Conservation (phyloP, 2,797 vertebrate species). For the Tachyglossus aculeatus region DNA sequence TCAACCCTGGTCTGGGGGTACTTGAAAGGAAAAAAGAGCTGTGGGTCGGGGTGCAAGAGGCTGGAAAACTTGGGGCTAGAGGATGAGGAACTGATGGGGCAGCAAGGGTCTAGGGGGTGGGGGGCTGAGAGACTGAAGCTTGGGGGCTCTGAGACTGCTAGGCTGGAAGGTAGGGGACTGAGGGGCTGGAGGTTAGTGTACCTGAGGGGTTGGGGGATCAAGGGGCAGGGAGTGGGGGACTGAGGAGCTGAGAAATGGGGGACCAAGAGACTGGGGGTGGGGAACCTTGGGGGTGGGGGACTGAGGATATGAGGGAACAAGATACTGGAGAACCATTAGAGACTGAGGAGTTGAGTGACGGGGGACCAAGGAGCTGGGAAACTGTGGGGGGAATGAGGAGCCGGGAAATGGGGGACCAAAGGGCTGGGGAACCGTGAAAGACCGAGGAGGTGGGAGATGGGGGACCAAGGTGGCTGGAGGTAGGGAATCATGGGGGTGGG, state of each 20-base stretch:
- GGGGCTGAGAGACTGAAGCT: not conserved
- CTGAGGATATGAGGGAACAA: too few species aligned
- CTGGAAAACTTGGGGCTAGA: not conserved
- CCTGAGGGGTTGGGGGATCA: rapidly evolving
- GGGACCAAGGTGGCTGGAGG: not conserved
- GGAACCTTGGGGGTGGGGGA: not conserved
- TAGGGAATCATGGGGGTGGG: not conserved
- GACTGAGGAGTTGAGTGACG: not conserved
- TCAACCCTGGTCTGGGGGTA: too few species aligned
- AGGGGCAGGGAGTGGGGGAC: not conserved
- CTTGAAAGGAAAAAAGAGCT: too few species aligned
- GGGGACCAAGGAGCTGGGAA: not conserved
- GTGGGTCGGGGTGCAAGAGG: not conserved
- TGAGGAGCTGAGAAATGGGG: not conserved
- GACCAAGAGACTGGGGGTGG: not conserved
- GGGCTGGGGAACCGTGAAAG: not conserved
- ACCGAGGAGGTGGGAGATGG: not conserved
- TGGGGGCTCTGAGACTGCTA: not conserved
- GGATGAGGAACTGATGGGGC: not conserved
- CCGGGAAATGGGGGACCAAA: not conserved
- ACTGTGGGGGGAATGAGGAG: not conserved
- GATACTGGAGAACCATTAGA: too few species aligned
- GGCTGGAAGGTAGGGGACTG: too few species aligned
- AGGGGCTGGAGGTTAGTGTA: not conserved
- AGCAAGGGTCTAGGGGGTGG: not conserved